phyloP scores from a whole-genome alignment of 2,797 vertebrate species.

The Oryzias dopingdopingensis region DNA sequence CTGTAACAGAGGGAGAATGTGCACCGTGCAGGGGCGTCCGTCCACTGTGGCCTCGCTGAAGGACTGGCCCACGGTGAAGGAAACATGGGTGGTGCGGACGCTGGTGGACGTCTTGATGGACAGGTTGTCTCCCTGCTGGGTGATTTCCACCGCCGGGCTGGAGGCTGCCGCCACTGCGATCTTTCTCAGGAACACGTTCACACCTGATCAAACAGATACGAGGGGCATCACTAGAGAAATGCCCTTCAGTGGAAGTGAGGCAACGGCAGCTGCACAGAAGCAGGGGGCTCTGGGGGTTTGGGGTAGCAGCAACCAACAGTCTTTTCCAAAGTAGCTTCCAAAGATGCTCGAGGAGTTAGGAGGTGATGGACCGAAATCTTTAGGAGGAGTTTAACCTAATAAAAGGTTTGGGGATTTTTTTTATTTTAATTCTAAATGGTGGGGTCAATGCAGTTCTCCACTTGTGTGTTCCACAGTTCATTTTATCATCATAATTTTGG shows the following conservation, averaged over 20 bases:
- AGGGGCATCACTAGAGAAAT: not conserved
- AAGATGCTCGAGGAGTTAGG: too few species aligned
- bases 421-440: too few species aligned
- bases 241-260: constrained; percentile 4
- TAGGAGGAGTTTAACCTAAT: too few species aligned
- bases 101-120: constrained; percentile 91
- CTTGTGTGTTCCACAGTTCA: too few species aligned
- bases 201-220: constrained; percentile 68
- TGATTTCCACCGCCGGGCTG: constrained; percentile 88
- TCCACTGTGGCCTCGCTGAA: constrained; percentile 92
- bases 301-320: too few species aligned
- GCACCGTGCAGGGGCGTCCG: constrained; percentile 86
- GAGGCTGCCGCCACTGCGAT: constrained; percentile 88
- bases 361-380: too few species aligned
- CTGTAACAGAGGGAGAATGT: constrained; percentile 9
- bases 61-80: constrained; percentile 87
- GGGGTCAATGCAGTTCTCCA: too few species aligned
- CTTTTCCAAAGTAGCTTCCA: too few species aligned
- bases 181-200: constrained; percentile 88
- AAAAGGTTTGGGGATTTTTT: too few species aligned
- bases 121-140: constrained; percentile 85
- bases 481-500: too few species aligned
- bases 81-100: constrained; percentile 87
- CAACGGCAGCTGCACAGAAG: not conserved
- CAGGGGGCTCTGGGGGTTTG: too few species aligned